Evolutionary conservation across 2,888 invertebrate genomes (phyloP), one percentile per base, ranked within the genome.

Genomic region (Pherbina coryleti): DNA sequence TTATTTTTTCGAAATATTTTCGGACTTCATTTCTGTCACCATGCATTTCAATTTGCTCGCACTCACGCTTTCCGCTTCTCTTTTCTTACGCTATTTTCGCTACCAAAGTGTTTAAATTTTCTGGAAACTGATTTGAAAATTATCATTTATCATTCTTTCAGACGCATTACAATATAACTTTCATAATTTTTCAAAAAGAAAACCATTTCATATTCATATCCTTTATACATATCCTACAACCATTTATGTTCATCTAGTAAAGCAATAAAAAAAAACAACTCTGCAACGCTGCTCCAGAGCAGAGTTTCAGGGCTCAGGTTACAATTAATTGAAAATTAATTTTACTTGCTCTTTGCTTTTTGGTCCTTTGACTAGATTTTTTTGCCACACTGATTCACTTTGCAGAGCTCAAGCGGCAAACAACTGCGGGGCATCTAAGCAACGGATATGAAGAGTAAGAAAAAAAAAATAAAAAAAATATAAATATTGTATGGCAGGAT

Each of bases 241-340:
- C 4, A 37, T 37, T 28, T 3, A 25, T 62, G 11, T 8, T 28
- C 31, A 14, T 8, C 7, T 62, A 4, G 14, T 17, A 31, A 8
- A 22, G 62, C 62, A 62, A 17, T 64, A 14, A 55, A 55, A 55
- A 55, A 3, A 5, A 25, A 25, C 1, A 25, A 5, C 11, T 31
- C 3, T 44, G 9, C 37, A 37, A 37, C 37, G 25, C 25, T 51
- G 69, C 51, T 49, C 11, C n/a, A 69, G 14, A 69, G 49, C 44
- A 64, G 49, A 49, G 25, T 51, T n/a, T 69, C 22, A 66, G 51
- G 11, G 25, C 25, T 69, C 22, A 19, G 28, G 31, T 25, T 69
- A 19, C 25, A 69, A 69, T 69, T 69, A 69, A 69, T 69, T 69
- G 69, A 69, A 69, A 69, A 69, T 69, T 69, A 69, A 69, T 69